phyloP scores from a whole-genome alignment of 2,113 vertebrate species.

The Balaeniceps rex region DNA sequence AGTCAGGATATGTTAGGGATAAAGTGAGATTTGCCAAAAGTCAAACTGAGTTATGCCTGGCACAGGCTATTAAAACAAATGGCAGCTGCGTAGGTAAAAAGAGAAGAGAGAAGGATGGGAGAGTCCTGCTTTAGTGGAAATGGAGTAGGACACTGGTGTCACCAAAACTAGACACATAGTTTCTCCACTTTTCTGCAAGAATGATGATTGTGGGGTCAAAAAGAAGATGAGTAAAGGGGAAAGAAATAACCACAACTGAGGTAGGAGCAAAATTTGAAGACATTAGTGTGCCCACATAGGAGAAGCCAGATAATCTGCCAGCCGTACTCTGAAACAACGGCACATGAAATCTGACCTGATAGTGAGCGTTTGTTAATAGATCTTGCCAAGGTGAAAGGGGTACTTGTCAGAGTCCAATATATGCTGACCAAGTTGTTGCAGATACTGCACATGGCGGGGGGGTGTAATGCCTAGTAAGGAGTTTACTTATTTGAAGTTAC shows the following conservation, averaged over 20 bases:
- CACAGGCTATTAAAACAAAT: background rate
- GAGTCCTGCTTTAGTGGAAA: background rate
- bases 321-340: background rate
- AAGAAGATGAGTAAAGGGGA: background rate
- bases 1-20: background rate
- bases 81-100: background rate
- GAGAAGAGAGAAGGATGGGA: background rate
- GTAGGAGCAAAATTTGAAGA: background rate
- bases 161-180: background rate
- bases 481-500: background rate
- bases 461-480: background rate
- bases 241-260: background rate
- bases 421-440: background rate
- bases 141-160: background rate
- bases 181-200: background rate
- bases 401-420: background rate
- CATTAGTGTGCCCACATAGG: background rate
- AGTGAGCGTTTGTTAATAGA: background rate
- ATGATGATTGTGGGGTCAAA: background rate
- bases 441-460: fast-evolving
- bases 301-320: background rate
- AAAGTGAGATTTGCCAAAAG: background rate
- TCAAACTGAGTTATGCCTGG: background rate
- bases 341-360: background rate
- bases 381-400: background rate